Percentiles rank a stretch among this genome's conserved stretches.
Evolutionary conservation across 2,888 invertebrate genomes (phyloP).

Genomic region (Tromatobia lineatoria): DNA sequence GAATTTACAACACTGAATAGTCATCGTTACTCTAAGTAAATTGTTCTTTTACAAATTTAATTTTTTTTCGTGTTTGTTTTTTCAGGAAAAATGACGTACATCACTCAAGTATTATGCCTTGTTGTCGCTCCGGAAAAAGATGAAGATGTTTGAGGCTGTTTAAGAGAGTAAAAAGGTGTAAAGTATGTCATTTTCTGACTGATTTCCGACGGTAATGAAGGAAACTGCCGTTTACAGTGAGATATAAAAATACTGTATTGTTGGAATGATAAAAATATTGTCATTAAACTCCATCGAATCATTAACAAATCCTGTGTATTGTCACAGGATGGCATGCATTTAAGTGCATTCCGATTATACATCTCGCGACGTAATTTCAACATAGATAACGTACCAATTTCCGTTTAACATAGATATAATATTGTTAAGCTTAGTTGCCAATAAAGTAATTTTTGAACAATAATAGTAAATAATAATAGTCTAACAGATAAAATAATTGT

Average conservation of each 20-base stretch:
- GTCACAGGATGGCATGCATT: conserved; percentile 11
- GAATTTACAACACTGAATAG: too few relatives aligned
- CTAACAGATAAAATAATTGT: conserved; percentile 32
- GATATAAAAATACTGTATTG: conserved; percentile 42
- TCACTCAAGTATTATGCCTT: conserved; percentile 89
- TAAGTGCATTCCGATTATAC: neutral
- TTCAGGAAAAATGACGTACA: conserved; percentile 89
- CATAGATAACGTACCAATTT: conserved; percentile 46
- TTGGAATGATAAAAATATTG: conserved; percentile 46
- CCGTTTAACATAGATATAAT: conserved; percentile 56
- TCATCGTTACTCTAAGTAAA: neutral
- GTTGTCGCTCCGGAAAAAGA: conserved; percentile 88
- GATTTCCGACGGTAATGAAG: neutral
- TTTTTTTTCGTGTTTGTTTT: conserved; percentile 75
- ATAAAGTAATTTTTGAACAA: conserved; percentile 48
- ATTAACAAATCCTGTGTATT: conserved; percentile 33
- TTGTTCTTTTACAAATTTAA: neutral
- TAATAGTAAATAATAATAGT: conserved; percentile 45
- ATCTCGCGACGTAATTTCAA: conserved; percentile 30
- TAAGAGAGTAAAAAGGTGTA: neutral
- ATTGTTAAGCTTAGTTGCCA: conserved; percentile 59
- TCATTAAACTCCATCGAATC: conserved; percentile 49
- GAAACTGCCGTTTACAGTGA: neutral
- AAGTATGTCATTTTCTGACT: neutral
- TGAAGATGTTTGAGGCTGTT: conserved; percentile 67